Percentiles rank a stretch among this genome's conserved stretches.
Conservation (phyloP, 2,888 invertebrate genomes). For the Chrysomela aeneicollis region DNA sequence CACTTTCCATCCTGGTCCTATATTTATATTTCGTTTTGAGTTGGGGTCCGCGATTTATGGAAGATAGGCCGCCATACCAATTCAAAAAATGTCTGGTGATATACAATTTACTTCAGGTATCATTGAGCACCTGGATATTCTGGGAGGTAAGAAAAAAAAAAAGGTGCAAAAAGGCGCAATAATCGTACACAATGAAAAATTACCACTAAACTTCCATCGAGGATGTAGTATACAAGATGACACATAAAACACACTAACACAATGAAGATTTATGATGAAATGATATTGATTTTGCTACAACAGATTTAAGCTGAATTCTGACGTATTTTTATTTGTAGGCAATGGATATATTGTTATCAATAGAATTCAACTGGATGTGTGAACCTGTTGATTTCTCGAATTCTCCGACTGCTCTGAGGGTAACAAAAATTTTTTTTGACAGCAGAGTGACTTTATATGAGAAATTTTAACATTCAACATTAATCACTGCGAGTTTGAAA, state of each 20-base stretch:
- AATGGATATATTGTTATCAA: conserved; percentile 79
- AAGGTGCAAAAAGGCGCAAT: no score
- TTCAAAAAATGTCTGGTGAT: conserved; percentile 79
- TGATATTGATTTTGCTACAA: no score
- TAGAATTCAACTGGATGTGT: conserved; percentile 87
- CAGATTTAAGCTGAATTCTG: no score
- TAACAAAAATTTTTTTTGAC: no score
- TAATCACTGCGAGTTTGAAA: no score
- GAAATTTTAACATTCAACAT: no score
- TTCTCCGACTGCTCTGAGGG: conserved; percentile 79
- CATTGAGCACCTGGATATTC: conserved; percentile 83
- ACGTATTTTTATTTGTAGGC: conserved; percentile 66
- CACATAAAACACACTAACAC: no score
- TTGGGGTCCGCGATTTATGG: conserved; percentile 89
- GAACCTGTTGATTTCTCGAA: conserved; percentile 89
- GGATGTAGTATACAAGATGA: no score
- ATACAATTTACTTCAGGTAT: conserved; percentile 90
- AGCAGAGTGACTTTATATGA: no score
- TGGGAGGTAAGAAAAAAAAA: conserved; percentile 69
- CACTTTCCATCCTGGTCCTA: conserved; percentile 68
- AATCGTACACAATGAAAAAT: no score
- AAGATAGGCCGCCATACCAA: conserved; percentile 83
- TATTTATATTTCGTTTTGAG: conserved; percentile 78
- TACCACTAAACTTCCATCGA: no score
- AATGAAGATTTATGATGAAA: no score